phyloP scores from a whole-genome alignment of 1,140 invertebrate species.

The Gryllus bimaculatus region DNA sequence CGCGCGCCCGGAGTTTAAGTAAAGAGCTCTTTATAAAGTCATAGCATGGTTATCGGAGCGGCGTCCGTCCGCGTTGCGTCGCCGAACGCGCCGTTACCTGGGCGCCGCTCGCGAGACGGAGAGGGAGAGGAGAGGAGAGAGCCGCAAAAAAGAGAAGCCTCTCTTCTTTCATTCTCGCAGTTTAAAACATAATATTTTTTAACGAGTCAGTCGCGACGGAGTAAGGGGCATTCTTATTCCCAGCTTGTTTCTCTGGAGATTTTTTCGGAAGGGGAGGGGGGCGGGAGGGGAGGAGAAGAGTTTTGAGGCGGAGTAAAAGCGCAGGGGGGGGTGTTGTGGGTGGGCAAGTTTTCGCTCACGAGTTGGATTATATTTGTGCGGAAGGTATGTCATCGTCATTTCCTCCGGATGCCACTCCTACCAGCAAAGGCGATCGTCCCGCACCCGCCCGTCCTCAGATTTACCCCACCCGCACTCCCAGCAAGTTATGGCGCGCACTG shows the following conservation, averaged over 20 bases:
- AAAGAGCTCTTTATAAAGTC: background rate
- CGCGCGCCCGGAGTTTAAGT: background rate
- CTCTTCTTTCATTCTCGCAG: background rate
- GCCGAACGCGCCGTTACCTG: no score
- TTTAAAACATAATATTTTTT: background rate
- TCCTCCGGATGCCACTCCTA: no score
- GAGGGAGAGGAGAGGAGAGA: background rate
- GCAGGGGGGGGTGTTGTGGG: no score
- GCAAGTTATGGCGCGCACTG: background rate
- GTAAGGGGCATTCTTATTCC: background rate
- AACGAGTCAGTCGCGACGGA: background rate
- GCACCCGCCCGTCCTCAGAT: no score
- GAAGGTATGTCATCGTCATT: background rate
- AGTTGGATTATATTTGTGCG: background rate
- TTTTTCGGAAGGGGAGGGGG: background rate
- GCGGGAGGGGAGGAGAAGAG: background rate
- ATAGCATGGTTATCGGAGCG: background rate
- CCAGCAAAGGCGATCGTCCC: background rate
- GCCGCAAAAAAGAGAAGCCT: background rate
- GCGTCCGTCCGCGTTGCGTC: background rate
- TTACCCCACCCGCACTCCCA: no score
- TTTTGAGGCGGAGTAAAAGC: background rate
- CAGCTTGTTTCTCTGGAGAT: background rate
- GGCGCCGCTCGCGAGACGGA: background rate
- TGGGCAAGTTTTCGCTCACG: background rate